Evolutionary conservation across 2,113 vertebrate species (phyloP), one percentile per base, ranked within the genome.

Genomic region (Accipiter cooperii): DNA sequence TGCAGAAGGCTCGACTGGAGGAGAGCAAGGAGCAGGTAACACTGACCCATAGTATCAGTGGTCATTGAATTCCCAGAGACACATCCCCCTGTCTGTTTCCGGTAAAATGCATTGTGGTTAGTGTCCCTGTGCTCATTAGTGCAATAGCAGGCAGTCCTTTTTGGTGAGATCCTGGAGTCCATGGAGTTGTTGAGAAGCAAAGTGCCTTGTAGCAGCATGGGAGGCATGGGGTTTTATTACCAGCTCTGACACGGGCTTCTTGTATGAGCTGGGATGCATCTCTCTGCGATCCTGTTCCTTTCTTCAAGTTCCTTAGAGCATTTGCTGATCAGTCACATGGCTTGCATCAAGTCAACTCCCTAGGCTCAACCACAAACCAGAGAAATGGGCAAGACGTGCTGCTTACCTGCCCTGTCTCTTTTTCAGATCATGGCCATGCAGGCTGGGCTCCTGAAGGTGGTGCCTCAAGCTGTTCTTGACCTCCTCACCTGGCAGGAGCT

Each of bases 401-500:
- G 44, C 24, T 90, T 82, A 91, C 22, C 58, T 83, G 26, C 12
- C 17, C 31, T 80, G 10, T 87, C 46, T 84, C 26, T 18, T 89
- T 89, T 86, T 54, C 96, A 99, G 99, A 98, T 99, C 84, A 98
- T 98, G 75, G 99, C 99, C 63, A 99, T 99, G 97, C 99, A 99
- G 97, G 98, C 98, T 15, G 99, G 99, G 60, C 98, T 99, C 92
- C 97, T 99, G 91, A 99, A 99, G 97, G 99, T 99, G 78, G 99
- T 99, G 29, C 99, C 99, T 13, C 99, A 99, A 97, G 99, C 99
- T 21, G 99, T 99, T 86, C 98, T 99, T 89, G 99, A 99, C 96
- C 98, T 99, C 74, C 98, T 99, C 63, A 99, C 99, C 16, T 99
- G 99, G 99, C 99, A 99, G 92, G 99, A 99, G 77, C 98, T 99